Evolutionary conservation across 2,888 invertebrate species (phyloP), one percentile per base, ranked within the genome.

Genomic region (Scaeva pyrastri): DNA sequence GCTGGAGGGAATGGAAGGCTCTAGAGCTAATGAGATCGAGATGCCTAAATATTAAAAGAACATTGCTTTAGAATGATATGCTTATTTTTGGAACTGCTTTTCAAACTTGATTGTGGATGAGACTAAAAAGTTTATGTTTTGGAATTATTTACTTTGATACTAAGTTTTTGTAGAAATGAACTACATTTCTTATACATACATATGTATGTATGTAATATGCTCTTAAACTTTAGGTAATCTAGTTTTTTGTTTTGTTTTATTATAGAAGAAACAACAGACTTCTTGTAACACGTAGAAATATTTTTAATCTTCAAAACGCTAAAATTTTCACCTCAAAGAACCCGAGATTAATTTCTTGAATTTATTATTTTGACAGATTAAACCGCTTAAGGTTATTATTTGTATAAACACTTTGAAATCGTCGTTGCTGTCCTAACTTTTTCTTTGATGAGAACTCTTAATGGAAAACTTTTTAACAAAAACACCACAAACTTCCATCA

Each of bases 271-370:
- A n/a, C n/a, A n/a, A n/a, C n/a, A n/a, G n/a, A n/a, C n/a, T n/a
- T n/a, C n/a, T n/a, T 31, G 31, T 31, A 31, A 31, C 31, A 4
- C 8, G 10, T 39, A 11, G 8, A 14, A 3, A n/a, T 62, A 19
- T 12, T 43, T 48, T 14, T 19, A 56, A 19, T 45, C 36, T 64
- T 21, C 26, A 52, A 14, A 58, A 19, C 10, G 19, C 66, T 73
- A 66, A 31, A 19, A 66, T 50, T 66, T 66, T 76, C 50, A 76
- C 76, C 71, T 76, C 56, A 66, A 76, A 58, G 55, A 64, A 82
- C 19, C 50, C 66, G 66, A 76, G 64, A 82, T 68, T 58, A 52
- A 82, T 82, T 50, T 23, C 58, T 36, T 50, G n/a, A 72, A 82
- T 82, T 76, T 60, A 58, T 82, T 72, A 82, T 52, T 23, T 12